Evolutionary conservation across 2,797 vertebrate species (phyloP).

Genomic region (Muscicapa striata): DNA sequence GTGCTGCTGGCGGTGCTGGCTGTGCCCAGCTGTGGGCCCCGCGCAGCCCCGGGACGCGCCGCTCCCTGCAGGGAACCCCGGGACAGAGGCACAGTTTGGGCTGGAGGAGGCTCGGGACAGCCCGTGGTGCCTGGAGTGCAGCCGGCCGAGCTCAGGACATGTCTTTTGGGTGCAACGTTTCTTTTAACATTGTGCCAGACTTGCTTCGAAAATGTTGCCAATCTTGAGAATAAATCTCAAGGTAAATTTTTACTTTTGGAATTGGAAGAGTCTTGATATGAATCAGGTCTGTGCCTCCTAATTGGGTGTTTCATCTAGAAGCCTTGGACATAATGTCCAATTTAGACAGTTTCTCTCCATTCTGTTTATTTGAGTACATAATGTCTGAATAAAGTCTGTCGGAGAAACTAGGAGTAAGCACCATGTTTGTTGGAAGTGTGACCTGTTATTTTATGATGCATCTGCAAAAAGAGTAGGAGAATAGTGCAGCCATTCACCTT

Average conservation of each 20-base stretch:
- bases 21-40: rapidly evolving
- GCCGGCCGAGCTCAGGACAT: too few relatives aligned
- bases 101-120: rapidly evolving
- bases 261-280: not conserved
- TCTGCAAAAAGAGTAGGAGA: not conserved
- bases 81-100: rapidly evolving
- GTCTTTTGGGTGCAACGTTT: rapidly evolving
- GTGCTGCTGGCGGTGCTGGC: not conserved
- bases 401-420: not conserved
- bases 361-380: not conserved
- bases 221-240: not conserved
- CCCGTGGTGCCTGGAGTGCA: not conserved
- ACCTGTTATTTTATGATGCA: not conserved
- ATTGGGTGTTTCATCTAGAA: not conserved
- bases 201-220: not conserved
- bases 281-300: not conserved
- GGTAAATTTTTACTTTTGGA: not conserved
- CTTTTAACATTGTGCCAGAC: not conserved
- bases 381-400: not conserved
- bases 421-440: not conserved
- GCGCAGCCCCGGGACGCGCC: not conserved
- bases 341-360: not conserved
- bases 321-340: not conserved
- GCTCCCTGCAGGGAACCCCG: too few relatives aligned
- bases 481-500: not conserved